Evolutionary conservation across 2,113 vertebrate species (phyloP).

Genomic region (Acanthochromis polyacanthus): DNA sequence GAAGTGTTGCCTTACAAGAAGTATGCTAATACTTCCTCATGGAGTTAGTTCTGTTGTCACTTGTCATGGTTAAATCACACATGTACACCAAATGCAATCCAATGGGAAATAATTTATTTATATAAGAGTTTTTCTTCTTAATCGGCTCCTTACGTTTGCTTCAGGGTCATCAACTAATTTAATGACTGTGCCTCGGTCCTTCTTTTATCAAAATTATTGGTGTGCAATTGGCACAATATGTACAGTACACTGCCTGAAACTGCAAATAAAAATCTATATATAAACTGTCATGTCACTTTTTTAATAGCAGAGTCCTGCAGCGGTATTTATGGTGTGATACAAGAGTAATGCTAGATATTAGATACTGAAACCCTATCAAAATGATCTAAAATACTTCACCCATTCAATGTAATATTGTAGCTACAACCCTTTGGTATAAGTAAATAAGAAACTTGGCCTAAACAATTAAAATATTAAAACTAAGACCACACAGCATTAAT

Average conservation of each 20-base stretch:
- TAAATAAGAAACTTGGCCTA: no score
- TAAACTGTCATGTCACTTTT: background rate
- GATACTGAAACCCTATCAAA: no score
- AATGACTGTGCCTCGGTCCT: slow-evolving; percentile 28
- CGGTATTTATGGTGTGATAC: no score
- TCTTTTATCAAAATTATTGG: slow-evolving; percentile 7
- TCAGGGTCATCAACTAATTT: background rate
- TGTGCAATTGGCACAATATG: slow-evolving; percentile 15
- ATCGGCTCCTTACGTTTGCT: slow-evolving; percentile 1
- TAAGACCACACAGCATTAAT: no score
- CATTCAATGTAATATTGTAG: no score
- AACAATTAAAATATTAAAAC: no score
- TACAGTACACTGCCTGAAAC: slow-evolving; percentile 21
- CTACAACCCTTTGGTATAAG: no score
- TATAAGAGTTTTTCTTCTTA: background rate
- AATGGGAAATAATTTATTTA: slow-evolving; percentile 53
- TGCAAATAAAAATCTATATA: slow-evolving; percentile 55
- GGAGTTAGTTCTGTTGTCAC: background rate
- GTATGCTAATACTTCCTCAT: background rate
- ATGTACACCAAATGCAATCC: slow-evolving; percentile 10
- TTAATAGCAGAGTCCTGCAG: no score
- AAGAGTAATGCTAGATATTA: no score
- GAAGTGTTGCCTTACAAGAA: slow-evolving; percentile 10
- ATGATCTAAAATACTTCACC: no score
- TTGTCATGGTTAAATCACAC: slow-evolving; percentile 1